Evolutionary conservation across 2,113 vertebrate species (phyloP), one percentile per base, ranked within the genome.

Genomic region (Notiomystis cincta): DNA sequence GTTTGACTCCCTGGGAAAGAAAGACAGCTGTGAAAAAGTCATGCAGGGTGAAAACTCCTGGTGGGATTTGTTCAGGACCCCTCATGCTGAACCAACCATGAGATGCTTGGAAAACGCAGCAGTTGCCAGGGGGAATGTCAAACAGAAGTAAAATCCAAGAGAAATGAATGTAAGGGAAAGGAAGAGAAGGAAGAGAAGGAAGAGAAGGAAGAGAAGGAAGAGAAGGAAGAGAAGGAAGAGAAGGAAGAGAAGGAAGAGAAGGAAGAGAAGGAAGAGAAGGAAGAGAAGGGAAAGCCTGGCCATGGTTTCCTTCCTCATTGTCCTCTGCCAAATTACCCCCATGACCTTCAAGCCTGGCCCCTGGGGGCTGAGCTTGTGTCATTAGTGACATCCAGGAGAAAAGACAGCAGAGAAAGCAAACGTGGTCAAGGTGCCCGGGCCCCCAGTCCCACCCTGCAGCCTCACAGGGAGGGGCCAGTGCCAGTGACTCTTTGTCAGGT

Each of bases 311-410:
- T 35, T 61, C 30, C 40, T 31, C 21, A 21, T 27, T 31, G 17
- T 69, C n/a, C 4, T 61, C 61, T 35, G 17, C 24, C 9, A 40
- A 45, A 53, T 61, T 5, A 40, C n/a, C 53, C 9, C 38, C 45
- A 75, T 0, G 20, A 27, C 47, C 11, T 35, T 40, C 47, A 61
- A 53, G 45, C 13, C 23, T 2, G 0, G 20, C 4, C 33, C 60
- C 25, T 19, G 25, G 6, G 6, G 54, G 17, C 14, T 40, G 40
- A 61, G 21, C 21, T 7, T 47, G 9, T 47, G 21, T 10, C 69
- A 24, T 22, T 38, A 40, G 6, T 61, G 61, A 61, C 15, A 33
- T 7, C 3, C 54, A 35, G 54, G 38, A 47, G 40, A 61, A 51
- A 69, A 53, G 18, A 25, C n/a, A 86, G 44, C 44, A 58, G 51